These are phyloP conservation scores for Poeciliopsis occidentalis DNA, from an alignment of 2,113 vertebrate species.

Conservation along the genomic window DNA sequence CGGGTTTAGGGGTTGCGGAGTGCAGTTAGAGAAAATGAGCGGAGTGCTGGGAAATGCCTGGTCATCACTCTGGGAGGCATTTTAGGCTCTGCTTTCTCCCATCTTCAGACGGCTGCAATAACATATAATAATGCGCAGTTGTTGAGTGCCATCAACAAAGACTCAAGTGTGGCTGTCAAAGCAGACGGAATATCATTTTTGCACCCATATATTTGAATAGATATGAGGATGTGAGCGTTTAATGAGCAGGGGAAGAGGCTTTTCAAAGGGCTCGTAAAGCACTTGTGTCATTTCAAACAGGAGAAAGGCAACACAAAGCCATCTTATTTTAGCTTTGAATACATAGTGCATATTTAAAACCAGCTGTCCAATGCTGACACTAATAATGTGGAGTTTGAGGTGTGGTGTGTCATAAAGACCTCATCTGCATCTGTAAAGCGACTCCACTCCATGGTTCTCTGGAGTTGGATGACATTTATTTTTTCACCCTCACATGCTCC, in stretches of 20 bases:
- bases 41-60: constrained; percentile 20
- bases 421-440: background rate
- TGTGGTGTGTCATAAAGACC: background rate
- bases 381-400: constrained; percentile 11
- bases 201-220: background rate
- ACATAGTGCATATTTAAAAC: constrained; percentile 3
- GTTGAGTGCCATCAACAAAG: background rate
- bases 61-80: constrained; percentile 25
- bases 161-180: constrained; percentile 5
- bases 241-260: constrained; percentile 13
- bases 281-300: constrained; percentile 2
- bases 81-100: background rate
- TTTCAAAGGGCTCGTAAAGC: constrained; percentile 1
- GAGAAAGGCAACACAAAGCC: background rate
- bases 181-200: background rate
- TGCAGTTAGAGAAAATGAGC: constrained; percentile 32
- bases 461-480: background rate
- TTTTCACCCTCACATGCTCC: background rate
- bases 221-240: constrained; percentile 7
- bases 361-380: background rate
- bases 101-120: background rate
- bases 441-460: background rate
- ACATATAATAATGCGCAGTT: background rate
- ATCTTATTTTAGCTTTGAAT: background rate
- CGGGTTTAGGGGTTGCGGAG: constrained; percentile 11